Evolutionary conservation across 2,113 vertebrate genomes (phyloP).

Genomic region (Pantherophis guttatus): DNA sequence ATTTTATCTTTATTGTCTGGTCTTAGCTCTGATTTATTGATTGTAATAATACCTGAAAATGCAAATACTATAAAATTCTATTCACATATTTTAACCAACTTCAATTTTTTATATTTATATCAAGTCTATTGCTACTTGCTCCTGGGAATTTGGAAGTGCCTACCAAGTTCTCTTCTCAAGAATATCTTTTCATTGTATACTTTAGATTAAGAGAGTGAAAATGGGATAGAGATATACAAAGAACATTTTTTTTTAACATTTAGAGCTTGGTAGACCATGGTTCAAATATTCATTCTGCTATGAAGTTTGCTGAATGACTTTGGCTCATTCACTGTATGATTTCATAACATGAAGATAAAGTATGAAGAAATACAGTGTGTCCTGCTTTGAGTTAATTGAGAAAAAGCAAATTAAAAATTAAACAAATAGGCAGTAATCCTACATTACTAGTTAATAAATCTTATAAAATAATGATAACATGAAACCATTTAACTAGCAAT

Average conservation of each 20-base stretch:
- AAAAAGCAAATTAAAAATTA: not conserved
- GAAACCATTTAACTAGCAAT: not conserved
- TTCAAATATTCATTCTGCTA: not conserved
- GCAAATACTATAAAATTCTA: not conserved
- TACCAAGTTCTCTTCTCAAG: not conserved
- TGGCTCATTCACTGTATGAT: not conserved
- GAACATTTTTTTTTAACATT: not conserved
- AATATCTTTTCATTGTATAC: not conserved
- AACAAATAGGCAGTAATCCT: not conserved
- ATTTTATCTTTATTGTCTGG: not conserved
- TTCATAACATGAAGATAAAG: not conserved
- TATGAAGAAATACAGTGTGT: not conserved
- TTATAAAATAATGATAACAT: not conserved
- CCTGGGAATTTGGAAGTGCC: not conserved
- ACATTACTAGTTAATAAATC: not conserved
- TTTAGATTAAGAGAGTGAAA: not conserved
- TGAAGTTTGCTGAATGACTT: not conserved
- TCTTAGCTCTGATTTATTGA: not conserved
- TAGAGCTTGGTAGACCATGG: not conserved
- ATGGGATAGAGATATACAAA: not conserved
- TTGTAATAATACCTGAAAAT: not conserved
- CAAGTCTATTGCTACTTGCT: not conserved
- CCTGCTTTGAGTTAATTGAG: not conserved
- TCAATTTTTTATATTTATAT: not conserved
- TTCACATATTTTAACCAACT: not conserved